Base-by-base conservation (phyloP, 1,140 invertebrate species). In the Microplitis mediator region DNA sequence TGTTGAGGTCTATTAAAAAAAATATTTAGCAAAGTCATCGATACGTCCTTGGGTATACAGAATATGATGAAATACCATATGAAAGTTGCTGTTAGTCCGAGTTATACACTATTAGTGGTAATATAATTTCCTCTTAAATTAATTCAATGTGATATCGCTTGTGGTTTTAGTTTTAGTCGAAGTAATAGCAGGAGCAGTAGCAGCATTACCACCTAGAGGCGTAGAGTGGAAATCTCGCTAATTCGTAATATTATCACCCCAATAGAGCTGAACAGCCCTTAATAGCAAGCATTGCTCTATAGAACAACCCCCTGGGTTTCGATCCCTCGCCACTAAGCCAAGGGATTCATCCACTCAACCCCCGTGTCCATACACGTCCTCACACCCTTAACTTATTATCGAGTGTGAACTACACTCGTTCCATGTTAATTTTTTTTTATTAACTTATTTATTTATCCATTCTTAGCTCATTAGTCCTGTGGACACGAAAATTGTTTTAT, bases 191-290 rank as follows among this genome's bases (percentile, higher is more conserved):
- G 31, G 36, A 64, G 64, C 45, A 56, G 16, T 13, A 14, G 31
- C 35, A 64, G 64, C 45, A 23, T 71, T 52, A 23, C 62, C 58
- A 72, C 31, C 67, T 52, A 72, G 65, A 51, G 63, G 67, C 75
- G 52, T 64, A 76, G 80, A 80, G 79, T 80, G 75, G 78, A 85
- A 83, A 83, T 83, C 79, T 81, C 77, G 77, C 82, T 85, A 85
- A 85, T 85, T 85, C 81, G 81, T 80, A 80, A 80, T 78, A 85
- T 85, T 85, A 84, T 84, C 80, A 81, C 81, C 83, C 82, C 79
- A 79, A 84, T 83, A 81, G 80, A 81, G 72, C 76, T 63, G 78
- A 84, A 80, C 75, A 77, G 75, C 76, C 73, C 79, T 82, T 76
- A 79, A 84, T 83, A 78, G 76, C 67, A 72, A 80, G 72, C 76